phyloP scores from a whole-genome alignment of 2,113 vertebrate genomes.

The Tinamus guttatus region DNA sequence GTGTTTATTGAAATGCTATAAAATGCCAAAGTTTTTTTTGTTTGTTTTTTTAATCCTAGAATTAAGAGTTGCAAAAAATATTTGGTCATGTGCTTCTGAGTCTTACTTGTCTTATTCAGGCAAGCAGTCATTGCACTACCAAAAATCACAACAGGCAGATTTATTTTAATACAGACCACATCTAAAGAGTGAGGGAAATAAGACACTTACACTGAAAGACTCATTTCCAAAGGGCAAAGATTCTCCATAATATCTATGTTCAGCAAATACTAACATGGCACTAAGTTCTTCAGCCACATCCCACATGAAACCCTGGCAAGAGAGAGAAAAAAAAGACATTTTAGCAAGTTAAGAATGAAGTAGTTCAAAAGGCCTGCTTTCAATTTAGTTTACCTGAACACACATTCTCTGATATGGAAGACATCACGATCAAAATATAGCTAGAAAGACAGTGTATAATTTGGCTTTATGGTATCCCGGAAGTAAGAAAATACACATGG shows the following conservation, averaged over 20 bases:
- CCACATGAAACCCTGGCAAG: slow-evolving; percentile 95
- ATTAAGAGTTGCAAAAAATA: neutral
- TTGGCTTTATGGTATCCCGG: neutral
- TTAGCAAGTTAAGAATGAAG: neutral
- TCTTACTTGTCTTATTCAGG: neutral
- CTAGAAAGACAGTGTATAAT: neutral
- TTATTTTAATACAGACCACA: neutral
- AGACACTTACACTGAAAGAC: slow-evolving; percentile 84
- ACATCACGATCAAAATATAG: neutral
- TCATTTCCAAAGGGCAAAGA: slow-evolving; percentile 92
- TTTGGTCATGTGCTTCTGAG: neutral
- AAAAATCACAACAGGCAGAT: neutral
- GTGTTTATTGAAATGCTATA: neutral
- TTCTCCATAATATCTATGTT: slow-evolving; percentile 96
- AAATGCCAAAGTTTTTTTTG: neutral
- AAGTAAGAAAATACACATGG: neutral
- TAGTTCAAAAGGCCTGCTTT: neutral
- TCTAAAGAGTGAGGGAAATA: neutral
- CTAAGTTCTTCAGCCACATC: slow-evolving; percentile 89
- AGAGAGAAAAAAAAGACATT: neutral
- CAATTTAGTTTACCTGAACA: neutral
- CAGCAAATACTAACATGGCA: slow-evolving; percentile 95
- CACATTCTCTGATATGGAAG: neutral
- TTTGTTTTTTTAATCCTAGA: neutral
- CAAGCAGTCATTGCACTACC: neutral